Evolutionary conservation across 2,113 vertebrate genomes (phyloP), one percentile per base, ranked within the genome.

Genomic region (Dasypus novemcinctus): DNA sequence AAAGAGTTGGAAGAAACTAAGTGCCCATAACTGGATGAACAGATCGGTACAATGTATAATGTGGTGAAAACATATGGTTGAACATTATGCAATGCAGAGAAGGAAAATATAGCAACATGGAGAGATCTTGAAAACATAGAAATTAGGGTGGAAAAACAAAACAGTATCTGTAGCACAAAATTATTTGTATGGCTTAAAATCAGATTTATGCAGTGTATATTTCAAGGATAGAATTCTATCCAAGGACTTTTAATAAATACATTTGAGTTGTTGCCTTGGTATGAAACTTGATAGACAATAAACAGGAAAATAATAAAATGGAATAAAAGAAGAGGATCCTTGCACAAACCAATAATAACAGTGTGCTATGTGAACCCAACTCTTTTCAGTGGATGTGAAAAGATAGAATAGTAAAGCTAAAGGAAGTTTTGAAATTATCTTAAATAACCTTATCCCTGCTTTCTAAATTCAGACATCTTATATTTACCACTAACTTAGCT

Each of bases 331-430:
- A n/a, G 4, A 54, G 12, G 17, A 8, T 61, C 74, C 66, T 36
- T 43, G 72, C 49, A 25, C 4, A 7, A 17, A 29, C 3, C 17
- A 9, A 15, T 12, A 54, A 61, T 38, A 29, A 41, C 0, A 4
- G 25, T 0, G 7, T 1, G 31, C 57, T 52, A 18, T 14, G 57
- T 27, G 66, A 27, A 20, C 18, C 38, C 0, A 0, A 2, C 0
- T 49, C 41, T n/a, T 17, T 29, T 66, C 36, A 17, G n/a, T 10
- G 9, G 2, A 1, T 12, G 41, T 31, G 36, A 59, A 21, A 1
- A 20, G n/a, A 43, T 41, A 64, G 43, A 13, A 13, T 25, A 10
- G 46, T 7, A 29, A 17, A n/a, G 64, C 17, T 23, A 18, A 49
- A 17, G 27, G 33, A 52, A 57, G 20, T 14, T 33, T 31, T n/a